phyloP scores from a whole-genome alignment of 1,140 invertebrate species.

The Drosophila ogumai region DNA sequence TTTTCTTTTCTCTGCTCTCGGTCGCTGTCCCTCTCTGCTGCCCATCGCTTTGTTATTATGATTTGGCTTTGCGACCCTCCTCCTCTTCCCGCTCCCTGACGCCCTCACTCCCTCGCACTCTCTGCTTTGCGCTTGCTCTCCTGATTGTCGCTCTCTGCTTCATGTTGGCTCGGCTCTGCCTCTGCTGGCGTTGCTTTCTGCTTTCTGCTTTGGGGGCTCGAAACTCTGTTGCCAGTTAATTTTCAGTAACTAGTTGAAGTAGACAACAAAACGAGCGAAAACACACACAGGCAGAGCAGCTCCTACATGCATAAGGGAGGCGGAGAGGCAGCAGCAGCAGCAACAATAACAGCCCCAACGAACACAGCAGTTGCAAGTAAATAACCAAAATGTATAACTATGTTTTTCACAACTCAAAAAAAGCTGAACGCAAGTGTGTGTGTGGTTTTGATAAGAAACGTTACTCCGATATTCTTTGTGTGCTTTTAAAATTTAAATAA shows the following conservation, averaged over 20 bases:
- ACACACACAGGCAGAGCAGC: slow-evolving; percentile 9
- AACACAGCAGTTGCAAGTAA: slow-evolving; percentile 37
- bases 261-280: slow-evolving; percentile 72
- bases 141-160: slow-evolving; percentile 41
- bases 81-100: slow-evolving; percentile 8
- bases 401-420: slow-evolving; percentile 16
- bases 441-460: slow-evolving; percentile 10
- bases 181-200: slow-evolving; percentile 51
- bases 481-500: slow-evolving; percentile 14
- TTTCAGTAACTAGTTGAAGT: slow-evolving; percentile 82
- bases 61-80: slow-evolving; percentile 54
- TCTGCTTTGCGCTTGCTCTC: slow-evolving; percentile 43
- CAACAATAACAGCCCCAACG: slow-evolving; percentile 6
- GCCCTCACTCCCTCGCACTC: slow-evolving; percentile 25
- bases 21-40: slow-evolving; percentile 42
- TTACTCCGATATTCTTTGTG: background rate
- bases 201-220: slow-evolving; percentile 68
- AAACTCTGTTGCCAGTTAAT: slow-evolving; percentile 81
- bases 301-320: slow-evolving; percentile 38
- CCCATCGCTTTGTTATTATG: slow-evolving; percentile 75
- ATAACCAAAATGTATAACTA: slow-evolving; percentile 30
- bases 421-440: slow-evolving; percentile 11
- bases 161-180: slow-evolving; percentile 29
- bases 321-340: slow-evolving; percentile 37
- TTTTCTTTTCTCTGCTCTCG: slow-evolving; percentile 30